Evolutionary conservation across 2,888 invertebrate species (phyloP), one percentile per base, ranked within the genome.

Genomic region (Axea sp.): DNA sequence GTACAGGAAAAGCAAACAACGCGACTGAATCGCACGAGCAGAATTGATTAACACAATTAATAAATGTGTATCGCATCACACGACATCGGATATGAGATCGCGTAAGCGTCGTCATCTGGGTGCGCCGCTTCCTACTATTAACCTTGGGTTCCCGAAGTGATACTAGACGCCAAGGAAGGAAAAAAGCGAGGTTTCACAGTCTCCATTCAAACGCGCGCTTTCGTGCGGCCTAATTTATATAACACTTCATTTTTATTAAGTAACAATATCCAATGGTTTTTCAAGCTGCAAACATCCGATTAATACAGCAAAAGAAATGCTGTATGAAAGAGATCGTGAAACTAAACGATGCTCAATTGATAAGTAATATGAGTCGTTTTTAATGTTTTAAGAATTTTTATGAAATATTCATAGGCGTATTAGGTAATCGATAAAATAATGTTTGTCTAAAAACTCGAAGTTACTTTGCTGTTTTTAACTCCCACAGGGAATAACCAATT

Each of bases 61-160:
- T 69, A 53, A 37, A 14, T 33, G 35, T 45, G 24, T 33, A 49
- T 30, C 49, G 24, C 49, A 51, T 37, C 43, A 53, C 30, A 19
- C 8, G 60, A 55, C 55, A 55, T 69, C 53, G 69, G 69, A 69
- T 53, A 43, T 41, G 55, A 35, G 39, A 45, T 15, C 51, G 37
- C 39, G 39, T 62, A 47, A 62, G 71, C 62, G 45, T 59, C 53
- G 59, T 62, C 62, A 62, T 62, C 41, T 11, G 55, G 71, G 71
- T 55, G 71, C 57, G 71, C 33, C 71, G 41, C 62, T 62, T 71
- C 71, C 71, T 71, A 71, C 71, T 49, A 9, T 19, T 41, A 71
- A 55, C 71, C 71, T 71, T 71, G 60, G 49, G 31, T 55, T 45
- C 9, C 47, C 69, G 55, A 69, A 43, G 43, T 43, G 43, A 53